Base-by-base conservation (phyloP, 2,888 invertebrate species). In the Seira sanloemensis region DNA sequence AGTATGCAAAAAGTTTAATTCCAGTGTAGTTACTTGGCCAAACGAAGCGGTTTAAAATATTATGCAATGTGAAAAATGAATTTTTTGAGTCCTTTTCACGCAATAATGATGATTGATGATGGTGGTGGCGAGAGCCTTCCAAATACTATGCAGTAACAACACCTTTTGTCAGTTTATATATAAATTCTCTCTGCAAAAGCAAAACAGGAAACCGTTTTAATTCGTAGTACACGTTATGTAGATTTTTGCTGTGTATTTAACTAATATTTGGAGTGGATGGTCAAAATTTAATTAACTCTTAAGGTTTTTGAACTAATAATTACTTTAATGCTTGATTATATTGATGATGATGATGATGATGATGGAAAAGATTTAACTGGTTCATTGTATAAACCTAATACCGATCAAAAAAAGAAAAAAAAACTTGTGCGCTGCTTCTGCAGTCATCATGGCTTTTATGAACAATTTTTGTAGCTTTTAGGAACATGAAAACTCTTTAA, bases 191-290 rank as follows among this genome's bases (percentile, higher is more conserved):
- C 19, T 21, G 21, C 62, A 62, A 21, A 62, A 2, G 7, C n/a
- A n/a, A n/a, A n/a, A n/a, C n/a, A n/a, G n/a, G n/a, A n/a, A 62
- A 62, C 50, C 2, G 21, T 19, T 62, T 62, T 62, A 21, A 62
- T 62, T 62, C 62, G 62, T 62, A 62, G 71, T 46, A 46, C 21
- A 37, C 24, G 27, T 50, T 23, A 50, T n/a, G 1, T 19, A 50
- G 46, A 71, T 7, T 71, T 46, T 71, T 46, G 21, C 46, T 46
- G 50, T 46, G 19, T 21, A 27, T 74, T 46, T 62, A 62, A 62
- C 19, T n/a, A 62, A 23, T 25, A 26, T 27, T 12, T 27, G 27
- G 65, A 74, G 74, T 74, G 74, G 62, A 74, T 74, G 74, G 65
- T 74, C 74, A 65, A 62, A 62, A 16, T 1, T 21, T 5, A 62